Evolutionary conservation across 2,888 invertebrate genomes (phyloP), one percentile per base, ranked within the genome.

Genomic region (Spicauda simplicius): DNA sequence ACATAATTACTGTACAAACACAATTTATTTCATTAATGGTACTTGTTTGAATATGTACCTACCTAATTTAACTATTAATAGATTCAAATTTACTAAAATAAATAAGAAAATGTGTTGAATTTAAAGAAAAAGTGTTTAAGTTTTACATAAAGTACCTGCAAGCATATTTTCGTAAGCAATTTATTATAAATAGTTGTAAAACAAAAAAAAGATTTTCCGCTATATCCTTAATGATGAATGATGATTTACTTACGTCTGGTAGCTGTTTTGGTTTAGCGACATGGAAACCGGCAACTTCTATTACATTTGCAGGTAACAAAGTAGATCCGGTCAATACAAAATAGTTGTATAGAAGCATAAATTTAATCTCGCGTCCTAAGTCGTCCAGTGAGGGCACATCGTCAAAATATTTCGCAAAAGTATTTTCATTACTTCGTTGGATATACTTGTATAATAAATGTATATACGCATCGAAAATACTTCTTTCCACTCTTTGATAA

Each of bases 261-360:
- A 95, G 70, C 20, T 87, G 78, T 61, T 90, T 86, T 0, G 84
- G 73, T 62, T 84, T 61, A 61, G 37, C 11, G 80, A 95, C 88
- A 70, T 95, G 95, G 67, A 94, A 87, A 2, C 95, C 95, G 30
- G 94, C 94, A 1, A 95, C 92, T 85, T 95, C 95, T 18, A 95
- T 88, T 0, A 95, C 84, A 72, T 94, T 94, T 0, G 94, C 88
- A 0, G 94, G 85, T n/a, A 86, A 77, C 0, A 95, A 93, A 14
- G 86, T 84, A 0, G 94, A 83, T 0, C 94, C 94, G 64, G 91
- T 87, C 0, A 95, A 74, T 0, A 93, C 86, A 64, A 91, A 93
- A 75, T 95, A 94, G 19, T 94, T 94, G 75, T 96, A 96, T 0
- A 93, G 77, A 10, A 96, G 80, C 33, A 94, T 67, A 12, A 94